phyloP scores from a whole-genome alignment of 2,888 invertebrate species.

The Brachyopa scutellaris region DNA sequence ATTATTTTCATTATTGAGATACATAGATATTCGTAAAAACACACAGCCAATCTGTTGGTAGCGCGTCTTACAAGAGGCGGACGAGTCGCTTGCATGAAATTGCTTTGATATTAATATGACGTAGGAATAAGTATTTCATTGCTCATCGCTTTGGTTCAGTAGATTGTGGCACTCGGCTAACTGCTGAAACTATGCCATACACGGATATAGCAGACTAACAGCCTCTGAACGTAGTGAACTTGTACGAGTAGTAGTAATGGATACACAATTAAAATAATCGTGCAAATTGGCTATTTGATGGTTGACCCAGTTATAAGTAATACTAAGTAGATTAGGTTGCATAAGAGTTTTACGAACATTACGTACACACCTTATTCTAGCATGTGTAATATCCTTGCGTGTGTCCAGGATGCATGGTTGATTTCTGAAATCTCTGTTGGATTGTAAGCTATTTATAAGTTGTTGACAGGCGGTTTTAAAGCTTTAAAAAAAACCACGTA shows the following conservation, averaged over 20 bases:
- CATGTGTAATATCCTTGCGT: constrained; percentile 18
- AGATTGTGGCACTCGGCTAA: neutral
- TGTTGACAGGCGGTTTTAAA: neutral
- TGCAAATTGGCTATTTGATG: constrained; percentile 54
- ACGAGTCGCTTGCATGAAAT: neutral
- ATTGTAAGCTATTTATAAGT: constrained; percentile 5
- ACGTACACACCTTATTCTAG: constrained; percentile 14
- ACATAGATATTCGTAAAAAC: neutral
- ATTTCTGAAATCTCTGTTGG: neutral
- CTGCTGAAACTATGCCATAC: constrained; percentile 7
- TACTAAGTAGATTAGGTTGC: constrained; percentile 47
- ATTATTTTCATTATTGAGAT: constrained; percentile 15
- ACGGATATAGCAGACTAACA: neutral
- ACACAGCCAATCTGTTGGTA: neutral
- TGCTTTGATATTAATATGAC: constrained; percentile 9
- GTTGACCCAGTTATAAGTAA: constrained; percentile 54
- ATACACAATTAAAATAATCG: constrained; percentile 48
- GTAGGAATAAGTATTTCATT: constrained; percentile 10
- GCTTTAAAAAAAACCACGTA: neutral
- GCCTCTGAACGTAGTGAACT: neutral
- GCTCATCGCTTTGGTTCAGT: neutral
- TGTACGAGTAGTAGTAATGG: constrained; percentile 25
- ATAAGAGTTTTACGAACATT: neutral
- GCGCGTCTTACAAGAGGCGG: neutral
- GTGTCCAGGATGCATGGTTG: neutral